These are phyloP conservation scores for Papilio polyxenes DNA, from an alignment of 1,140 invertebrate species.

Conservation along the genomic window DNA sequence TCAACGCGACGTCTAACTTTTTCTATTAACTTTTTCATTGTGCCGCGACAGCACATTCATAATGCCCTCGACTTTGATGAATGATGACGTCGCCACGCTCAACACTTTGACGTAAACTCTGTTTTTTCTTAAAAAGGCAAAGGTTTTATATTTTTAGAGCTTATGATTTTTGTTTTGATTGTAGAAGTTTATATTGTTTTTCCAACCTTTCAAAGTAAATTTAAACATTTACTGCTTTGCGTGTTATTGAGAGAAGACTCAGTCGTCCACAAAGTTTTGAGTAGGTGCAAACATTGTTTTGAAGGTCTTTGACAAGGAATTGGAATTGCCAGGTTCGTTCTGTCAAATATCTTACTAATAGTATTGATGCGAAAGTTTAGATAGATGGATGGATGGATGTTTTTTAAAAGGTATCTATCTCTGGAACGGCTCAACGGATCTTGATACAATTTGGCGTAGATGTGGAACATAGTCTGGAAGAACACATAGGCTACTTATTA, in stretches of 20 bases:
- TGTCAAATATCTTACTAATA: not conserved
- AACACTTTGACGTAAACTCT: slow-evolving; percentile 30
- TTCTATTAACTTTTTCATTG: slow-evolving; percentile 77
- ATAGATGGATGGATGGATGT: no score
- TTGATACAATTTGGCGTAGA: no score
- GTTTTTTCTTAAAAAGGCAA: slow-evolving; percentile 2
- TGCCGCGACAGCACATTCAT: slow-evolving; percentile 73
- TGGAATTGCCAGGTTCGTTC: not conserved
- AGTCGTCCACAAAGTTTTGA: not conserved
- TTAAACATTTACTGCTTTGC: no score
- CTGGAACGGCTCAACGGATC: no score
- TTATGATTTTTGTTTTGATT: not conserved
- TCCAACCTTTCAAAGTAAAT: not conserved
- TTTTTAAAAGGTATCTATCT: no score
- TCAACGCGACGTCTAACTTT: slow-evolving; percentile 69
- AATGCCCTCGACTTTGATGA: slow-evolving; percentile 67
- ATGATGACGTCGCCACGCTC: slow-evolving; percentile 55
- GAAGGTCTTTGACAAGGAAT: not conserved
- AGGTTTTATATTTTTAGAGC: slow-evolving; percentile 16
- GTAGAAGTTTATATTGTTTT: not conserved
- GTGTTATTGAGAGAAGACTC: not conserved
- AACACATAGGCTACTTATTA: no score
- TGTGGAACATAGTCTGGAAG: no score
- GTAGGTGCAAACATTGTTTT: not conserved
- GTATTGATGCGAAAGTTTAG: no score